Percentiles rank a stretch among this genome's conserved stretches.
phyloP scores from a whole-genome alignment of 2,797 vertebrate genomes.

The Urosaurus nigricauda region DNA sequence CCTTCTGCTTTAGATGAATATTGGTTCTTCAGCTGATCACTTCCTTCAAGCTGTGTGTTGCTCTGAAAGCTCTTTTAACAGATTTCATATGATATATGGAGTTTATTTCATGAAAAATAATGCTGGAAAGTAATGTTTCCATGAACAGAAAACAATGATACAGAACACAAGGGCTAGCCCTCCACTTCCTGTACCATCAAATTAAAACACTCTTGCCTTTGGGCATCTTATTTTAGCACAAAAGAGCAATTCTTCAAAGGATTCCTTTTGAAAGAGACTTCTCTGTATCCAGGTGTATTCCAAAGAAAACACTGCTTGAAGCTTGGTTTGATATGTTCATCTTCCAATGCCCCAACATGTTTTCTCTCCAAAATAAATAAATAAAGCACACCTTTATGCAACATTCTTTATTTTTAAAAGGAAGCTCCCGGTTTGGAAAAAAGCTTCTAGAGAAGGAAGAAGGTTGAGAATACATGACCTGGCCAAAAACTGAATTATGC shows the following conservation, averaged over 20 bases:
- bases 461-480: constrained; percentile 42
- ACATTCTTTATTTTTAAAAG: constrained; percentile 41
- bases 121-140: constrained; percentile 34
- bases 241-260: constrained; percentile 58
- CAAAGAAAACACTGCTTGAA: constrained; percentile 47
- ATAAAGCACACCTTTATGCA: constrained; percentile 8
- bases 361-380: constrained; percentile 46
- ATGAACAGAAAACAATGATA: not conserved
- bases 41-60: not conserved
- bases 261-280: constrained; percentile 4
- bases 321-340: constrained; percentile 36
- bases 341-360: constrained; percentile 36
- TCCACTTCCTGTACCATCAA: constrained; percentile 46
- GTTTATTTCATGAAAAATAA: constrained; percentile 19
- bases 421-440: constrained; percentile 49
- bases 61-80: not conserved
- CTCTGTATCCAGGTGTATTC: constrained; percentile 51
- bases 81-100: not conserved
- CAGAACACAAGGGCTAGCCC: not conserved
- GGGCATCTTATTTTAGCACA: constrained; percentile 48
- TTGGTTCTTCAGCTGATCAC: not conserved
- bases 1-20: not conserved
- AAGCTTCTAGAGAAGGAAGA: constrained; percentile 40
- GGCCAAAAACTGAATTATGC: constrained; percentile 39
- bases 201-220: constrained; percentile 49